These are phyloP conservation scores for Podarcis raffonei DNA, from an alignment of 2,113 vertebrate species.

Conservation along the genomic window DNA sequence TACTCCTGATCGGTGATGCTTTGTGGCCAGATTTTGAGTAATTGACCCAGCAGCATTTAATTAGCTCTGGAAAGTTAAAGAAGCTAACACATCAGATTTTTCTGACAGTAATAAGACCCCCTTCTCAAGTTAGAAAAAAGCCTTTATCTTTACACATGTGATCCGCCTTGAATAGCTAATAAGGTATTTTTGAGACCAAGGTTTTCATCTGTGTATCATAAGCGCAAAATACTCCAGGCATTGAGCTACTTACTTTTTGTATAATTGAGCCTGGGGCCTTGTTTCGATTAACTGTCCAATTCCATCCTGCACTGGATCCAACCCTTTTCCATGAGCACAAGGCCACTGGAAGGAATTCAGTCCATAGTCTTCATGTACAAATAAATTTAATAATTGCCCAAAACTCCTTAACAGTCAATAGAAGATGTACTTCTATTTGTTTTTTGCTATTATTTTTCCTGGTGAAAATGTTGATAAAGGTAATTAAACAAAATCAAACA, in stretches of 20 bases:
- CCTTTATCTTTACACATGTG: slow-evolving; percentile 55
- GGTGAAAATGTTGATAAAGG: neutral
- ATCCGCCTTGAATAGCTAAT: slow-evolving; percentile 65
- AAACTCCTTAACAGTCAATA: neutral
- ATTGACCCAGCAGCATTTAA: slow-evolving; percentile 67
- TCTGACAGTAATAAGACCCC: slow-evolving; percentile 49
- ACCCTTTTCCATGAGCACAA: neutral
- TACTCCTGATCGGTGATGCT: slow-evolving; percentile 55
- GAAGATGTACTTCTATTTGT: neutral
- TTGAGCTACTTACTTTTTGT: slow-evolving; percentile 6
- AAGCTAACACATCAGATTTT: slow-evolving; percentile 62
- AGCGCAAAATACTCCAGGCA: slow-evolving; percentile 19
- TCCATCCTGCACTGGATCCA: too few species aligned
- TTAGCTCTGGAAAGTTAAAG: slow-evolving; percentile 62
- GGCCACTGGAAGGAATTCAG: too few species aligned
- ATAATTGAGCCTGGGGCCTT: slow-evolving; percentile 32
- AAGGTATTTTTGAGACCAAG: slow-evolving; percentile 36
- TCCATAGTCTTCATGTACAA: too few species aligned
- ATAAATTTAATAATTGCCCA: neutral
- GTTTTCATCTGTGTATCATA: slow-evolving; percentile 35
- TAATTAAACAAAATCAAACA: neutral
- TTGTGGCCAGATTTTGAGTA: slow-evolving; percentile 54
- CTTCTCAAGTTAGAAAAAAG: slow-evolving; percentile 43
- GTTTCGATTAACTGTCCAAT: slow-evolving; percentile 1
- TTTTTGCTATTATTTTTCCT: neutral